These are phyloP conservation scores for Acleris cristana DNA, from an alignment of 2,888 invertebrate species.

Conservation along the genomic window DNA sequence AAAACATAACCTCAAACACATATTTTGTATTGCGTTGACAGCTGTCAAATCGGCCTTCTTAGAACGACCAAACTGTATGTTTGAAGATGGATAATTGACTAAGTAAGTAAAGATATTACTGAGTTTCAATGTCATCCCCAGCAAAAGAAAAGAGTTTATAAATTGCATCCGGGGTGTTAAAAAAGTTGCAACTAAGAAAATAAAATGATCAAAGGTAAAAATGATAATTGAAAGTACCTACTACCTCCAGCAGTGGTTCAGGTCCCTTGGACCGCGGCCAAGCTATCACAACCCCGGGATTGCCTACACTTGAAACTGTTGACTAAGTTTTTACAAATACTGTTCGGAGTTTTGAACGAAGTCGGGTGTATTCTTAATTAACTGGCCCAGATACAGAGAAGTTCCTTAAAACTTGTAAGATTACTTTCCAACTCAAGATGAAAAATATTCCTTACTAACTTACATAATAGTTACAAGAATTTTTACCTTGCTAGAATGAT, in stretches of 20 bases:
- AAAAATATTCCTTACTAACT: too few relatives aligned
- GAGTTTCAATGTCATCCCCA: too few relatives aligned
- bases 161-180: conserved; percentile 9
- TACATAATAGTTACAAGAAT: too few relatives aligned
- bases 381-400: conserved; percentile 16
- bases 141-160: too few relatives aligned
- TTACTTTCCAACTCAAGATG: not conserved
- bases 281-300: conserved; percentile 49
- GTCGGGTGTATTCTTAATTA: conserved; percentile 31
- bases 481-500: too few relatives aligned
- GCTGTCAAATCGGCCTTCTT: too few relatives aligned
- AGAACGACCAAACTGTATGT: too few relatives aligned
- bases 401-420: conserved; percentile 5
- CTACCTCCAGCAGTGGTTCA: conserved; percentile 5
- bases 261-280: conserved; percentile 51
- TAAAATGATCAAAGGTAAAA: conserved; percentile 15
- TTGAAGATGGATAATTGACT: not conserved
- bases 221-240: conserved; percentile 25
- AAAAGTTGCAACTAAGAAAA: not conserved
- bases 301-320: conserved; percentile 46
- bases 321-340: conserved; percentile 34
- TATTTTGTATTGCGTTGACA: too few relatives aligned
- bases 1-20: too few relatives aligned
- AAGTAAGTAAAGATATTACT: not conserved
- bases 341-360: conserved; percentile 26